Base-by-base conservation (phyloP, 2,113 vertebrate genomes). In the Felis chaus region DNA sequence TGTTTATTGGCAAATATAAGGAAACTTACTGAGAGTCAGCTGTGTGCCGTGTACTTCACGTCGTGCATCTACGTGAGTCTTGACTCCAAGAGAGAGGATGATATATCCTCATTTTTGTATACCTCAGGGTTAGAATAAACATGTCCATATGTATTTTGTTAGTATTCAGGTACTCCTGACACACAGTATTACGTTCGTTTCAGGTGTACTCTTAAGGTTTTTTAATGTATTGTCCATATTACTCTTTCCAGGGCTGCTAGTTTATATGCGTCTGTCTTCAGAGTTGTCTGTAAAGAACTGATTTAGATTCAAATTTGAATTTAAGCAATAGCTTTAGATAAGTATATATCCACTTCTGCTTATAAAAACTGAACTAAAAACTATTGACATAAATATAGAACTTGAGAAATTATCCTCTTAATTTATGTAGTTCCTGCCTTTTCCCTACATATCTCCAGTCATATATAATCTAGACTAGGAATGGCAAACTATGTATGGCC, bases 231-330 rank as follows among this genome's bases (percentile, higher is more conserved):
- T 94, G 8, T 82, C 8, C 63, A 0, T 89, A 9, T 63, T 73
- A 80, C 29, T 96, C 19, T 86, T 89, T 63, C 45, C 36, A 78
- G 85, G 95, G 50, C n/a, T 82, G 41, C 45, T 61, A 50, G 39
- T 92, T 84, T 39, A 94, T 82, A 6, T 48, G 69, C 7, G 76
- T 91, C n/a, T 74, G 3, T 92, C 41, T 92, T 92, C 53, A 90
- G 57, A 55, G 15, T 76, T 81, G 5, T 78, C 29, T 45, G 1
- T 53, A 18, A 36, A 21, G 21, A 76, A 65, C 45, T 55, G 39
- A 71, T 41, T 41, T 88, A 69, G n/a, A 84, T 85, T n/a, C 69
- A 69, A 76, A 63, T 97, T 41, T 81, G 39, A 92, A 81, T 86
- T 76, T 90, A 89, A 91, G 29, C 25, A 80, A 13, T 81, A 94